These are phyloP conservation scores for Callipepla squamata DNA, from an alignment of 2,113 vertebrate genomes.

Conservation along the genomic window DNA sequence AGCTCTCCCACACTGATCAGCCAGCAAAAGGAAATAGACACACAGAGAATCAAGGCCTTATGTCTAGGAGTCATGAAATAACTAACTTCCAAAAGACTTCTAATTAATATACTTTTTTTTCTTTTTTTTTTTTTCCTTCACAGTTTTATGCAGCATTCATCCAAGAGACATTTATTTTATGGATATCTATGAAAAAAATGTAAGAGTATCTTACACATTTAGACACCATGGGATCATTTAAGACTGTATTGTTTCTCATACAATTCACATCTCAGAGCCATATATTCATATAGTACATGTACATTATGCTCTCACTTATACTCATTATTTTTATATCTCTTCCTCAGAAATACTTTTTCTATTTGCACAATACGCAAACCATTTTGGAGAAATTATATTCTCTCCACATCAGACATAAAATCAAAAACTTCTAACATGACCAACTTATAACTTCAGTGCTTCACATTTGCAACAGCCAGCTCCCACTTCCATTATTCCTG, in stretches of 20 bases:
- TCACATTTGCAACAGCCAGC: conserved; percentile 64
- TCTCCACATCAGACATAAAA: not conserved
- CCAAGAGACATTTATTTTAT: not conserved
- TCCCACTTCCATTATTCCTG: conserved; percentile 78
- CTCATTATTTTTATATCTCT: not conserved
- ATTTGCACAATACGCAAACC: not conserved
- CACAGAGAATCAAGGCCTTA: not conserved
- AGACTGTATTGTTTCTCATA: not conserved
- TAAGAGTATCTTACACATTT: not conserved
- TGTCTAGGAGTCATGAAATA: not conserved
- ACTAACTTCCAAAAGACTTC: not conserved
- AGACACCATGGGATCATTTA: not conserved
- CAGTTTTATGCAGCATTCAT: not conserved
- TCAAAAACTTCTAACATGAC: conserved; percentile 44
- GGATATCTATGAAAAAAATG: not conserved
- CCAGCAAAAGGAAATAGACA: not conserved
- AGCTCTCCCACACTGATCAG: not conserved
- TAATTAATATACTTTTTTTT: not conserved
- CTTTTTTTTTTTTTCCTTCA: not conserved
- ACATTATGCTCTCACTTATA: not conserved
- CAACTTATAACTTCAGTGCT: conserved; percentile 51
- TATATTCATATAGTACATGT: not conserved
- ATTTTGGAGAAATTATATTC: not conserved
- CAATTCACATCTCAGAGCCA: not conserved
- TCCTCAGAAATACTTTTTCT: not conserved